phyloP scores from a whole-genome alignment of 2,113 vertebrate species.

The Cacatua alba region DNA sequence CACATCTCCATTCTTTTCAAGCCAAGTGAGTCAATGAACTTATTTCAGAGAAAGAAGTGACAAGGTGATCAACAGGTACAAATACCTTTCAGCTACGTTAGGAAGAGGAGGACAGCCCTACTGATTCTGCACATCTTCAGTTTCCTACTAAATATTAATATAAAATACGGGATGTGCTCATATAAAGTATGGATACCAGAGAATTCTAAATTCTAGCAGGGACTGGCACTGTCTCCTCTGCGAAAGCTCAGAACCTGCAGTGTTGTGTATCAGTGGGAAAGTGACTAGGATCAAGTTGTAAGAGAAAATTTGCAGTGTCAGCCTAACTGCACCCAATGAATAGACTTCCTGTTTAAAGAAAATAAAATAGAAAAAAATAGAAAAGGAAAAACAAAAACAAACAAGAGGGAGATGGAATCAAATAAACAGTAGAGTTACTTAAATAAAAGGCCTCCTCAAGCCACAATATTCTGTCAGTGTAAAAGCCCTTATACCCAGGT shows the following conservation, averaged over 20 bases:
- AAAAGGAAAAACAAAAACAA: neutral
- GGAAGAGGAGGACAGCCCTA: neutral
- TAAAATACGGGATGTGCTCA: neutral
- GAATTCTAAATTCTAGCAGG: neutral
- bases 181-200: neutral
- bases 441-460: neutral
- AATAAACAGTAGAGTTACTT: neutral
- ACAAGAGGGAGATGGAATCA: neutral
- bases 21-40: neutral
- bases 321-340: neutral
- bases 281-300: neutral
- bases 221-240: neutral
- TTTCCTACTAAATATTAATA: neutral
- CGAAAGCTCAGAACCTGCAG: neutral
- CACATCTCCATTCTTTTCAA: neutral
- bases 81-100: neutral
- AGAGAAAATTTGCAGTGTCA: neutral
- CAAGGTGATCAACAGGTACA: neutral
- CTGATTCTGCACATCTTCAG: neutral
- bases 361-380: neutral
- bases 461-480: neutral
- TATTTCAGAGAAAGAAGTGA: neutral
- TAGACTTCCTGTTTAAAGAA: neutral
- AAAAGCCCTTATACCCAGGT: neutral
- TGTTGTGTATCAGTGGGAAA: neutral